Base-by-base conservation (phyloP, 2,113 vertebrate genomes). In the Notarius lentiginosus region DNA sequence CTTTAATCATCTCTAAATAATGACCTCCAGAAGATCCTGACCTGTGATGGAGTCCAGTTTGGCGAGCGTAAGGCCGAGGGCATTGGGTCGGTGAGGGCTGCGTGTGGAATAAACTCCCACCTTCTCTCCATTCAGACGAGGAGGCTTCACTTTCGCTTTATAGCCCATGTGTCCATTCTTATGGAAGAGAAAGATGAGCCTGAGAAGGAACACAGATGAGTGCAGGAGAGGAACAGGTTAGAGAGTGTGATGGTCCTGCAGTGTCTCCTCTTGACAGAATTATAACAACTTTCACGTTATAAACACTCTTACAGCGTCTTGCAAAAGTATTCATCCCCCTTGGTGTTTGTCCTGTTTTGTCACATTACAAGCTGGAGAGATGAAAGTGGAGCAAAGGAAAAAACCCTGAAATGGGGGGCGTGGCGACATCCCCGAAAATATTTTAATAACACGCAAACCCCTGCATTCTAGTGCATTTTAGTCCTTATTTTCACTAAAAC, bases 141-240 rank as follows among this genome's bases (percentile, higher is more conserved):
- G 97, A 47, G 97, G 97, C 82, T 95, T 96, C 82, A 98, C 97
- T 93, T 98, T 98, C 73, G 97, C 96, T 92, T 96, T 98, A 87
- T 84, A 95, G 86, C 91, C 96, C 91, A 96, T 92, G 92, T 95
- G 96, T 1, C 96, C 97, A 7, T 98, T 98, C 93, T 97, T 97
- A 88, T 98, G 96, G 91, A 98, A 98, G 85, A 97, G 91, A 91
- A 97, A 98, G 84, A 98, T 95, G 68, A 98, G 93, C 97, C 97
- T 98, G 91, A 51, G 88, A 18, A 77, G 7, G 66, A 55, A 75
- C 87, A n/a, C 41, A 68, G 81, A 49, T 27, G 1, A 41, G 34
- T 24, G 22, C 75, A 63, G 20, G 2, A 61, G 20, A 87, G 58
- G 7, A 84, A n/a, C 10, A 81, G 22, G 41, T 76, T 55, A 34